Percentiles rank a stretch among this genome's conserved stretches.
These are phyloP conservation scores for Drosophila asahinai DNA, from an alignment of 1,140 invertebrate genomes.

Conservation along the genomic window DNA sequence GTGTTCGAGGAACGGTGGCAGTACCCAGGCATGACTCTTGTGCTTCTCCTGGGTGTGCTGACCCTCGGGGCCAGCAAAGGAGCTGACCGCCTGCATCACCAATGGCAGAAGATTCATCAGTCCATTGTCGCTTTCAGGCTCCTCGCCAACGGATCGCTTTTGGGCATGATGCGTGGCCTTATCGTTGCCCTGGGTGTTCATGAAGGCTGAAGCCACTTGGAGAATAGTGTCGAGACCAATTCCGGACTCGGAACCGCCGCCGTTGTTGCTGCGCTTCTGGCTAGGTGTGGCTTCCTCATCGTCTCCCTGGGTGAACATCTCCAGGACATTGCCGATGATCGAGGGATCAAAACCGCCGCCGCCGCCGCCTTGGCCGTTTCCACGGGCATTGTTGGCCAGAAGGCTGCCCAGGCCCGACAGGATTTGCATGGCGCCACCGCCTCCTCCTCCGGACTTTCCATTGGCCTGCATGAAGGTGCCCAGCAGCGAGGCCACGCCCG, in stretches of 20 bases:
- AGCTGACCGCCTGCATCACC: slow-evolving; percentile 87
- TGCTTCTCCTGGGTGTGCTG: slow-evolving; percentile 88
- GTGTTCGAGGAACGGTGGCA: slow-evolving; percentile 91
- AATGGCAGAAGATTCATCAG: slow-evolving; percentile 88
- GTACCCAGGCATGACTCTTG: slow-evolving; percentile 89
- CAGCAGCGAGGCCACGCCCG: slow-evolving; percentile 85
- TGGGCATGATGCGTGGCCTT: slow-evolving; percentile 61
- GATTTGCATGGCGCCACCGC: slow-evolving; percentile 77
- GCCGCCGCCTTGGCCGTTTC: slow-evolving; percentile 35
- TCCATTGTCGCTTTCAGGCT: slow-evolving; percentile 85
- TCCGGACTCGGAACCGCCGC: slow-evolving; percentile 54
- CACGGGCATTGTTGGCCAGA: slow-evolving; percentile 70
- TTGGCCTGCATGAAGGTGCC: slow-evolving; percentile 87
- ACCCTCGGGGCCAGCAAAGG: slow-evolving; percentile 86
- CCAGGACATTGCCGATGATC: slow-evolving; percentile 85
- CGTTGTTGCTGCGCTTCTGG: slow-evolving; percentile 51
- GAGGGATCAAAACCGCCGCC: slow-evolving; percentile 85
- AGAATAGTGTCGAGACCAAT: slow-evolving; percentile 87
- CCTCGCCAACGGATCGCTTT: slow-evolving; percentile 53
- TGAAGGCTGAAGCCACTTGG: slow-evolving; percentile 87
- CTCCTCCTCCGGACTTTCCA: slow-evolving; percentile 74
- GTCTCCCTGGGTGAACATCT: slow-evolving; percentile 84
- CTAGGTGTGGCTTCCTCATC: slow-evolving; percentile 53
- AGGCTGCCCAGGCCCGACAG: slow-evolving; percentile 85
- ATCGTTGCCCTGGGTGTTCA: slow-evolving; percentile 85